Evolutionary conservation across 2,113 vertebrate species (phyloP).

Genomic region (Penelope pileata): DNA sequence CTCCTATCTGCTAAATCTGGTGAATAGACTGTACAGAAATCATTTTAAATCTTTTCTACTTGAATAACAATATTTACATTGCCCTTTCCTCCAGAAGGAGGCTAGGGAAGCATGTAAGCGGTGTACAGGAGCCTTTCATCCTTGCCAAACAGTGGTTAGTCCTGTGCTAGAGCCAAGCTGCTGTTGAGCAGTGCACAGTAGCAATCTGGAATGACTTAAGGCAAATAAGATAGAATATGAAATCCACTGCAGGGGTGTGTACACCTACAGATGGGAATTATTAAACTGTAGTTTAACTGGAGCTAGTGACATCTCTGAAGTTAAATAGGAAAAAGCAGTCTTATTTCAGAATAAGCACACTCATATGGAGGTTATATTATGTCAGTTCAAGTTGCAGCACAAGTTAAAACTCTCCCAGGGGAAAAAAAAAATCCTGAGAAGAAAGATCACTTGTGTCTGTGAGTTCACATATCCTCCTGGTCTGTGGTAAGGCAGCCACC

Average conservation of each 20-base stretch:
- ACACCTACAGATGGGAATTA: neutral
- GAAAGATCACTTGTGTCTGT: neutral
- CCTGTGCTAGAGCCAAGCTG: neutral
- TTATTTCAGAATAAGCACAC: neutral
- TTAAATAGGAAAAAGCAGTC: neutral
- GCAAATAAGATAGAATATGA: neutral
- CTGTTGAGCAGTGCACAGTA: neutral
- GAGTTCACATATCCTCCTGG: neutral
- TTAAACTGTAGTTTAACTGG: neutral
- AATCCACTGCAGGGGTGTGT: neutral
- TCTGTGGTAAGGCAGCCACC: neutral
- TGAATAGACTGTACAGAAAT: neutral
- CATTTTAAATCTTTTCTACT: neutral
- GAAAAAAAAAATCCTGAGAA: neutral
- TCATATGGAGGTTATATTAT: neutral
- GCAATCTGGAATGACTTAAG: neutral
- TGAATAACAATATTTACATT: neutral
- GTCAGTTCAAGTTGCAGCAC: neutral
- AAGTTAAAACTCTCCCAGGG: neutral
- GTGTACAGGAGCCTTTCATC: neutral
- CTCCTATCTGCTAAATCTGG: neutral
- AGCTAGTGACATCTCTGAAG: neutral
- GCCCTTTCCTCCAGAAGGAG: neutral
- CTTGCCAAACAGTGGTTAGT: neutral
- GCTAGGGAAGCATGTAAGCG: neutral